phyloP scores from a whole-genome alignment of 2,113 vertebrate genomes.

The Panthera tigris region DNA sequence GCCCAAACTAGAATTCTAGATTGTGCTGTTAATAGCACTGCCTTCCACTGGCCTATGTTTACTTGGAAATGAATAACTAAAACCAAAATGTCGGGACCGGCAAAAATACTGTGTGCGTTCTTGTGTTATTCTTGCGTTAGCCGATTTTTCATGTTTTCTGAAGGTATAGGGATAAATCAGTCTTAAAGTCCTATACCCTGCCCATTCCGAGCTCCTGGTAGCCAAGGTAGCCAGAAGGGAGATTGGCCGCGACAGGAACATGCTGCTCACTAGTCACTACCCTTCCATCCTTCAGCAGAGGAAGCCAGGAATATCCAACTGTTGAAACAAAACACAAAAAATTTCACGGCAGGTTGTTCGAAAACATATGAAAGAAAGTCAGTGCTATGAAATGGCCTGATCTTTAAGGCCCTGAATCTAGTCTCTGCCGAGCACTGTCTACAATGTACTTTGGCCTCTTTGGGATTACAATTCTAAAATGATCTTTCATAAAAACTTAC shows the following conservation, averaged over 20 bases:
- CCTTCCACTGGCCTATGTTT: neutral
- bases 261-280: slow-evolving; percentile 94
- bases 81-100: neutral
- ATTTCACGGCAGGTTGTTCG: neutral
- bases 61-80: slow-evolving; percentile 68
- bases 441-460: neutral
- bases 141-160: neutral
- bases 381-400: neutral
- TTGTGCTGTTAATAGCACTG: neutral
- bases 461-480: neutral
- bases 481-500: neutral
- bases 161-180: neutral
- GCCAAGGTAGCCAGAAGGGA: slow-evolving; percentile 94
- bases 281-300: slow-evolving; percentile 95
- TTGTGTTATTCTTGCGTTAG: neutral
- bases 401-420: neutral
- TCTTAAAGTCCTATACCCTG: slow-evolving; percentile 87
- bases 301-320: slow-evolving; percentile 99
- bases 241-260: slow-evolving; percentile 92
- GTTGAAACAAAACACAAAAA: slow-evolving; percentile 66
- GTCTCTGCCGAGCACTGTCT: neutral
- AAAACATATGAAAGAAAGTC: neutral
- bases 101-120: neutral
- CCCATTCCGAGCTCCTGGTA: slow-evolving; percentile 89
- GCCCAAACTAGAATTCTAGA: neutral